Base-by-base conservation (phyloP, 1,140 invertebrate species). In the Adoxophyes honmai region DNA sequence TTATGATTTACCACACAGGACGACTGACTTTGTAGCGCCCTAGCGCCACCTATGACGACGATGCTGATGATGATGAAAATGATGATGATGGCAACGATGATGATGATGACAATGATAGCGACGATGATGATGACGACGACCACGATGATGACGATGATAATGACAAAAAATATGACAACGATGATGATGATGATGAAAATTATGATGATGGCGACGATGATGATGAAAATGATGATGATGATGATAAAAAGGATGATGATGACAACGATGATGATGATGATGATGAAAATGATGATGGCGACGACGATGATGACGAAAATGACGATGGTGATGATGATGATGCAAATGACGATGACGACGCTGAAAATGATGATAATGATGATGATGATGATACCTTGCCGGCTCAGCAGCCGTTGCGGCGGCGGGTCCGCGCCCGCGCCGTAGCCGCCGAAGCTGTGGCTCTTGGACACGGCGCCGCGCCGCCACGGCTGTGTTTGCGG, bases 361-460 rank as follows among this genome's bases (percentile, higher is more conserved):
- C n/a, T n/a, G n/a, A n/a, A n/a, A n/a, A n/a, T n/a, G n/a, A n/a
- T n/a, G n/a, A n/a, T n/a, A n/a, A n/a, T n/a, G n/a, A n/a, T n/a
- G n/a, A n/a, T n/a, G n/a, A n/a, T n/a, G n/a, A n/a, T n/a, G 34
- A 53, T 63, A 94, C 93, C 93, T 91, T 96, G 94, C 75, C 95
- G 94, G 59, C 93, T 93, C 4, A 95, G 90, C 14, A 92, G 82
- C 15, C 94, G 21, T 81, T 90, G 44, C 14, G 66, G 73, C 5
- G 62, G 72, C 9, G 65, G 70, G 83, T 76, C 75, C 33, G 61
- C 86, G 42, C 88, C 82, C 5, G 87, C 90, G 3, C 92, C 92
- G 70, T 96, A 96, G 11, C 95, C 96, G 15, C 95, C 95, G 73
- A 97, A 97, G 78, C 95, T 96, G 85, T 95, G 95, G 13, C 94